Evolutionary conservation across 1,140 invertebrate species (phyloP).

Genomic region (Euwallacea similis): DNA sequence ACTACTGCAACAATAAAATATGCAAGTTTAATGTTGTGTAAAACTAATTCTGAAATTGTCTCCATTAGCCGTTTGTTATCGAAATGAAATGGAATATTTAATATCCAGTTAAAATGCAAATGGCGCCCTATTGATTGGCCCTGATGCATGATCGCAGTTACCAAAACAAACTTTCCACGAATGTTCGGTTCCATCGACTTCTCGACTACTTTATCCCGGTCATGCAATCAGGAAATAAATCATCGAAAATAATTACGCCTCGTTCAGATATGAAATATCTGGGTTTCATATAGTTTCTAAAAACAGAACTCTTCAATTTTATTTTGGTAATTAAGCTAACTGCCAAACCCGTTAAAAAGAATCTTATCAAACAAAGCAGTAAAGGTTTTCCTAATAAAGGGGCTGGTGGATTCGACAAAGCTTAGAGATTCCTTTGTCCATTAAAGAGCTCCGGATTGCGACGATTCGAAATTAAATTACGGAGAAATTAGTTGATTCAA

Average conservation of each 20-base stretch:
- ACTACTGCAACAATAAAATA: not conserved
- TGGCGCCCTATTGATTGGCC: not conserved
- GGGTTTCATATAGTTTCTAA: no score
- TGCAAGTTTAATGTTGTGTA: conserved; percentile 4
- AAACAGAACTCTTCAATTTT: no score
- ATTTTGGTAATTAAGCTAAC: conserved; percentile 15
- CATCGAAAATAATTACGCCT: no score
- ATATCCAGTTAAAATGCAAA: not conserved
- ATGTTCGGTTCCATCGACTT: no score
- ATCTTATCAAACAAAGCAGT: conserved; percentile 33
- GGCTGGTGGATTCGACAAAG: not conserved
- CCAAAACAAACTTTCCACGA: no score
- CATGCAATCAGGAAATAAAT: no score
- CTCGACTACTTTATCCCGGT: no score
- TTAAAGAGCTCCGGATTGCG: not conserved
- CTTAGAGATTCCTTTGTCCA: conserved; percentile 1
- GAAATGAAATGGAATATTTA: conserved; percentile 1
- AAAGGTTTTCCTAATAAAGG: conserved; percentile 33
- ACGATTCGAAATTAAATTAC: conserved; percentile 1
- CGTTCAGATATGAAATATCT: no score
- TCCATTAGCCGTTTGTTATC: conserved; percentile 1
- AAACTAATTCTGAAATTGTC: conserved; percentile 7
- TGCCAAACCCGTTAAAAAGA: conserved; percentile 28
- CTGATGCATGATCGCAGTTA: no score
- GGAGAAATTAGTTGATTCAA: not conserved